phyloP scores from a whole-genome alignment of 2,113 vertebrate species.

The Porphyrio hochstetteri region DNA sequence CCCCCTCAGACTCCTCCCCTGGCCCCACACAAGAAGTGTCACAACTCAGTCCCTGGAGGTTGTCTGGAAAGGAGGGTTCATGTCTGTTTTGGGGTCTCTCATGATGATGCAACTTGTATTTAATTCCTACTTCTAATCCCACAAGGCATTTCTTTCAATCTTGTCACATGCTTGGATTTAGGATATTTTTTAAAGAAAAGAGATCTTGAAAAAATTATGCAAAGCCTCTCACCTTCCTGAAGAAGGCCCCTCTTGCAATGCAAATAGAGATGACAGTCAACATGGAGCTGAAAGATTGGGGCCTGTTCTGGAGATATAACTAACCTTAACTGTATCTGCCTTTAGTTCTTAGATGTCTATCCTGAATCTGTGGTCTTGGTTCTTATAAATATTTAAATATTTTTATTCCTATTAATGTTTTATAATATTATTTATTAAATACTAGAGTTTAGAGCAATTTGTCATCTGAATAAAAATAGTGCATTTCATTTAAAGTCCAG shows the following conservation, averaged over 20 bases:
- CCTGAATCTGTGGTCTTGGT: not conserved
- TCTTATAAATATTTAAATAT: conserved; percentile 63
- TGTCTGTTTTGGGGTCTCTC: not conserved
- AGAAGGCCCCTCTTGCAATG: not conserved
- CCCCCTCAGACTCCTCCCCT: not conserved
- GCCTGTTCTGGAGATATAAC: not conserved
- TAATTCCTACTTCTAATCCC: not conserved
- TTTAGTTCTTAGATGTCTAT: not conserved
- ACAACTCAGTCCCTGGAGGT: not conserved
- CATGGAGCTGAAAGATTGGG: not conserved
- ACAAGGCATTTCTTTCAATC: not conserved
- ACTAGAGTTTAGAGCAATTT: conserved; percentile 37
- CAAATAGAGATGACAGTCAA: not conserved
- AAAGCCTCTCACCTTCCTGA: not conserved
- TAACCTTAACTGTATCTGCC: not conserved
- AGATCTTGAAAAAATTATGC: not conserved
- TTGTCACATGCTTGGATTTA: not conserved
- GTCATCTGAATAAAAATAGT: conserved; percentile 49
- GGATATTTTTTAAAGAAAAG: not conserved
- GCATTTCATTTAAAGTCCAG: conserved; percentile 52
- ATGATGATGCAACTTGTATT: not conserved
- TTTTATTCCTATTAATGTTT: conserved; percentile 60
- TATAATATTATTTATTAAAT: conserved; percentile 63
- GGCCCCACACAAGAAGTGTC: not conserved
- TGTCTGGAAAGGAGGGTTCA: not conserved